These are phyloP conservation scores for Kryptolebias marmoratus DNA, from an alignment of 2,113 vertebrate species.

Conservation along the genomic window DNA sequence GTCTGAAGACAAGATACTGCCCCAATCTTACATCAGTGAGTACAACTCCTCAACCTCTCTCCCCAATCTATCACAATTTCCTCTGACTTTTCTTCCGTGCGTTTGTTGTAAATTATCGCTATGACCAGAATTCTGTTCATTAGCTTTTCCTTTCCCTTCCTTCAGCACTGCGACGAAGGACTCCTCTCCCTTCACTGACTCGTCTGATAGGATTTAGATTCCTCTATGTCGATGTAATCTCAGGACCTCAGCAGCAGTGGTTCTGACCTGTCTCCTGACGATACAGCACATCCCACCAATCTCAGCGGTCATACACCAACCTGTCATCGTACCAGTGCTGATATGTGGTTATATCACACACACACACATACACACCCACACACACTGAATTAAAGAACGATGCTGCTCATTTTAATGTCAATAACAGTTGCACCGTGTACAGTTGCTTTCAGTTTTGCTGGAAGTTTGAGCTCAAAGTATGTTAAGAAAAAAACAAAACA, in stretches of 20 bases:
- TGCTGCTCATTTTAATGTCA: conserved; percentile 39
- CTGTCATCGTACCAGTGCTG: conserved; percentile 47
- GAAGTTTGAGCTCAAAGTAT: conserved; percentile 21
- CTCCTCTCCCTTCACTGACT: conserved; percentile 78
- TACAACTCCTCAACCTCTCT: not conserved
- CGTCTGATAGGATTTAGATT: conserved; percentile 82
- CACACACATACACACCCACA: not conserved
- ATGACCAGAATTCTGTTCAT: conserved; percentile 73
- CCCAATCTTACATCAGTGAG: not conserved
- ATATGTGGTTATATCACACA: conserved; percentile 50
- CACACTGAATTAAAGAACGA: conserved; percentile 38
- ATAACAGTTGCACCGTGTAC: conserved; percentile 28
- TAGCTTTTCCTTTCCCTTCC: conserved; percentile 71
- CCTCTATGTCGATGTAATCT: conserved; percentile 79
- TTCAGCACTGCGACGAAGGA: conserved; percentile 47
- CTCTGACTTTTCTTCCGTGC: conserved; percentile 34
- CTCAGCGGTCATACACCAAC: conserved; percentile 42
- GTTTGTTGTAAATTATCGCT: conserved; percentile 57
- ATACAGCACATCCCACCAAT: conserved; percentile 49
- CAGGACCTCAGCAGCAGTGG: conserved; percentile 75
- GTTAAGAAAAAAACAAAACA: conserved; percentile 8
- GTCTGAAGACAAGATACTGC: not conserved
- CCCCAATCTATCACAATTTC: conserved; percentile 22
- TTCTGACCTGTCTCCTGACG: conserved; percentile 66
- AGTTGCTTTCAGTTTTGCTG: conserved; percentile 24